Evolutionary conservation across 2,888 invertebrate genomes (phyloP).

Genomic region (Doris montereyensis): DNA sequence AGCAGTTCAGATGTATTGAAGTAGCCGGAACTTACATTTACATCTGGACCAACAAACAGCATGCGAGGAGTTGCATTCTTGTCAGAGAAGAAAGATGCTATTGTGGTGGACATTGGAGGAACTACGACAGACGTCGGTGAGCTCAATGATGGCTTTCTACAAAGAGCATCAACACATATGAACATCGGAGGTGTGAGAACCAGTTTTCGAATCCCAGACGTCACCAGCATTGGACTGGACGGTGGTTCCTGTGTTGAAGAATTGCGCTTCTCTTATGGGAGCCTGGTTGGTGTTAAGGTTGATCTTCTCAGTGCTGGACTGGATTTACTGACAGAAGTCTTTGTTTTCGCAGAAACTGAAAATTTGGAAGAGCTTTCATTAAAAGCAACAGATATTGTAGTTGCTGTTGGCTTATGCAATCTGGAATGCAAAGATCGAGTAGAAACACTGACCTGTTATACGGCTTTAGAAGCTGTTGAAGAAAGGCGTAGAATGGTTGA

Average conservation of each 20-base stretch:
- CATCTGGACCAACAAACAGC: slow-evolving; percentile 70
- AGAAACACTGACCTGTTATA: slow-evolving; percentile 43
- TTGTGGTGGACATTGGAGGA: slow-evolving; percentile 70
- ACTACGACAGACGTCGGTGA: slow-evolving; percentile 68
- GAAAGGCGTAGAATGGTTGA: slow-evolving; percentile 54
- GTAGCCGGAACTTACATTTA: slow-evolving; percentile 64
- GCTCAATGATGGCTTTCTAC: slow-evolving; percentile 65
- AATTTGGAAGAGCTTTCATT: slow-evolving; percentile 40
- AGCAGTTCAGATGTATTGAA: slow-evolving; percentile 55
- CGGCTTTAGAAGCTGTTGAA: slow-evolving; percentile 49
- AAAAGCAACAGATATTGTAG: slow-evolving; percentile 68
- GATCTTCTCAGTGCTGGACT: slow-evolving; percentile 70
- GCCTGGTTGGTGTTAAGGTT: slow-evolving; percentile 40
- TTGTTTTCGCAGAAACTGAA: slow-evolving; percentile 50
- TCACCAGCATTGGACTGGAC: slow-evolving; percentile 66
- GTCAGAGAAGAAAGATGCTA: slow-evolving; percentile 56
- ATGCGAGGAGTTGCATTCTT: slow-evolving; percentile 70
- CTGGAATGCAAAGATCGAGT: slow-evolving; percentile 52
- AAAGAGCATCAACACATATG: slow-evolving; percentile 61
- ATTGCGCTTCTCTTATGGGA: background rate
- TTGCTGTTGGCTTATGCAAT: slow-evolving; percentile 56
- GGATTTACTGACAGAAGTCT: slow-evolving; percentile 55
- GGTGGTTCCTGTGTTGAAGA: slow-evolving; percentile 67
- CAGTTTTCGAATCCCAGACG: slow-evolving; percentile 70
- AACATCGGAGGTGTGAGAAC: slow-evolving; percentile 64